Base-by-base conservation (phyloP, 2,888 invertebrate genomes). In the Poecilobothrus nobilitatus region DNA sequence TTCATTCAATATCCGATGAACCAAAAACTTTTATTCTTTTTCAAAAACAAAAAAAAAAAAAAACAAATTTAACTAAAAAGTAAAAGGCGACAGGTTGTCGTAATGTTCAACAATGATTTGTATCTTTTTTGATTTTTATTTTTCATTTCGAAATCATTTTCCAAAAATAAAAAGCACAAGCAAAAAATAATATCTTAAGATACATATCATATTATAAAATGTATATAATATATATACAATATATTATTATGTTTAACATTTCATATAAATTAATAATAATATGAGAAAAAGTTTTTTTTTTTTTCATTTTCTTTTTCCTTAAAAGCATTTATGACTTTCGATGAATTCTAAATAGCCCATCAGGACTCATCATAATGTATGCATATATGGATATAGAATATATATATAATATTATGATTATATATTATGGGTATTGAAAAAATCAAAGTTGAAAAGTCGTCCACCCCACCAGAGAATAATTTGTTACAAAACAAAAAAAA, bases 31-130 rank as follows among this genome's bases (percentile, higher is more conserved):
- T 53, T 18, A 12, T 53, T 53, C 18, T 53, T 53, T 2, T 53
- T 1, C 7, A 53, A 53, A 4, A 18, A 53, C 7, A 53, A n/a
- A 53, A 12, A 53, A 53, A 53, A 53, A 53, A 9, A 15, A 4
- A 53, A 12, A 53, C 7, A 27, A 27, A 4, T 27, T 27, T 5
- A 27, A 27, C 27, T 27, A 27, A 27, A 27, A 27, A 27, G 27
- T 27, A 27, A 27, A 63, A 63, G 70, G 68, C 70, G 70, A 66
- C 71, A 69, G 68, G 68, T 68, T 71, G 70, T 68, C 68, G 67
- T 71, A 71, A 71, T 71, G 71, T 70, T 41, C 63, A 33, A 27
- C 21, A 66, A 68, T 70, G 71, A 71, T 71, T 71, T 71, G 71
- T 70, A 66, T 67, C 27, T 27, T 63, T 53, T 53, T 53, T 53